Conservation (phyloP, 2,113 vertebrate genomes). For the Notarius quadriscutis region DNA sequence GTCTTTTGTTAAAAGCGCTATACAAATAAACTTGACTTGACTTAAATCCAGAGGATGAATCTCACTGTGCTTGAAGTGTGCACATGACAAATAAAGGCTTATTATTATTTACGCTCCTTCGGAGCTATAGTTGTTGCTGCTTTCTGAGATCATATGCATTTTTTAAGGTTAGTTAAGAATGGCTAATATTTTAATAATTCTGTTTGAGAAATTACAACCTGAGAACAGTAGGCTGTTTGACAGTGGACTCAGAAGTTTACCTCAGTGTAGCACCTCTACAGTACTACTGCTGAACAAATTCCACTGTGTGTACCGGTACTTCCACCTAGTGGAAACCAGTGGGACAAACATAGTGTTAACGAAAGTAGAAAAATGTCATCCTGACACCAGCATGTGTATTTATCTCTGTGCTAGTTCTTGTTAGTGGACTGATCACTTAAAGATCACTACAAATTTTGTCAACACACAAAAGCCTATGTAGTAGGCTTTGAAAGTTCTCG, state of each 20-base stretch:
- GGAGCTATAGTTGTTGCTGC: neutral
- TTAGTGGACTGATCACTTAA: neutral
- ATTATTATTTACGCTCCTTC: neutral
- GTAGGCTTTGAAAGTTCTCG: neutral
- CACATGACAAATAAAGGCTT: too few relatives aligned
- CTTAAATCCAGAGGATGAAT: too few relatives aligned
- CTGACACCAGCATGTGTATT: neutral
- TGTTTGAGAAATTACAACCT: neutral
- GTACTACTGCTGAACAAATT: too few relatives aligned
- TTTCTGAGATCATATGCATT: neutral
- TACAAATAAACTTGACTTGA: too few relatives aligned
- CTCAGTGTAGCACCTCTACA: neutral
- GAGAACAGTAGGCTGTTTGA: neutral
- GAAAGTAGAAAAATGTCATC: neutral
- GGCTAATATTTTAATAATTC: neutral
- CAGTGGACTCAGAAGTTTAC: neutral
- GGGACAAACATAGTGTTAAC: neutral
- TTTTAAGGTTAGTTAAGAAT: neutral
- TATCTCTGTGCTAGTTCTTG: neutral
- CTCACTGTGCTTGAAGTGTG: too few relatives aligned
- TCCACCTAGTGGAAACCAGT: constrained; percentile 20
- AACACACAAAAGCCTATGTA: too few relatives aligned
- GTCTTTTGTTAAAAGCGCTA: too few relatives aligned
- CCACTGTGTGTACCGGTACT: neutral
- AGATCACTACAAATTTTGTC: neutral